Percentiles rank a stretch among this genome's conserved stretches.
Conservation (phyloP, 2,888 invertebrate species). For the Hemistola chrysoprasaria region DNA sequence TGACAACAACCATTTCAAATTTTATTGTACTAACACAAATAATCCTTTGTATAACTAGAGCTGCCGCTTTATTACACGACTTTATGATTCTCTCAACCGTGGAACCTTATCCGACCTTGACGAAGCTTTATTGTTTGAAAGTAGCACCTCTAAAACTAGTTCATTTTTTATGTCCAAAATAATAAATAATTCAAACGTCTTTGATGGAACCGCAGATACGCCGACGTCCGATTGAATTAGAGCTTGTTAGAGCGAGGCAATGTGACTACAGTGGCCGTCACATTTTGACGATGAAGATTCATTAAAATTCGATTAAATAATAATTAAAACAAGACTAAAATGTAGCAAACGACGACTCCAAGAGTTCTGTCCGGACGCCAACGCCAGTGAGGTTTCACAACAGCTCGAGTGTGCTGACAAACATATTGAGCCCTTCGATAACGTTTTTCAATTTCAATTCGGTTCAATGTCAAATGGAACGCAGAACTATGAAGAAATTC, state of each 20-base stretch:
- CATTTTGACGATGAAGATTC: conserved; percentile 45
- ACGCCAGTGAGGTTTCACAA: conserved; percentile 59
- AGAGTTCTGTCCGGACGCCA: conserved; percentile 46
- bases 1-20: conserved; percentile 57
- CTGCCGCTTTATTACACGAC: conserved; percentile 46
- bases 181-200: conserved; percentile 31
- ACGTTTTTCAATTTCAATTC: conserved; percentile 68
- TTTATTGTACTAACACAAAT: conserved; percentile 58
- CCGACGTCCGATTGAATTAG: conserved; percentile 44
- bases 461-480: conserved; percentile 71
- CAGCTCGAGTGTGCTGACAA: conserved; percentile 44
- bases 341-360: conserved; percentile 55
- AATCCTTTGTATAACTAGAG: conserved; percentile 47
- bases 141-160: conserved; percentile 34
- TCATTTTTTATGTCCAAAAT: conserved; percentile 30
- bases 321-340: conserved; percentile 53
- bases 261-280: conserved; percentile 47
- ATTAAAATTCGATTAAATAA: conserved; percentile 72
- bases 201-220: conserved; percentile 38
- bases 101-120: conserved; percentile 48
- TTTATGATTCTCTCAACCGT: conserved; percentile 39
- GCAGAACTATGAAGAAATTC: conserved; percentile 66
- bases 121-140: conserved; percentile 37
- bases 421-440: conserved; percentile 66
- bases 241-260: conserved; percentile 60